Conservation (phyloP, 2,113 vertebrate species). For the Hippocampus barbouri region DNA sequence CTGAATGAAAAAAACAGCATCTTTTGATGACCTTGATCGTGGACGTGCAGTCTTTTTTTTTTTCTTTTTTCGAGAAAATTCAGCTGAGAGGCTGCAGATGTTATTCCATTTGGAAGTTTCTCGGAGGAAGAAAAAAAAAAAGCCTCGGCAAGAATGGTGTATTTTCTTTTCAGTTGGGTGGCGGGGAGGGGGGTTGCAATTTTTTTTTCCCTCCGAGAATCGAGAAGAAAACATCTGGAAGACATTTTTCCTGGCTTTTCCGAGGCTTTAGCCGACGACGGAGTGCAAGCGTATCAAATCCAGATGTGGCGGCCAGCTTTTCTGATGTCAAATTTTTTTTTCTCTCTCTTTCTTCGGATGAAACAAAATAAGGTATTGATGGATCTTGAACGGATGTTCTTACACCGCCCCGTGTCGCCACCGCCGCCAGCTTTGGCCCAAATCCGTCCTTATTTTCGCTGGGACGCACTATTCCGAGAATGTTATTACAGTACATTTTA, state of each 20-base stretch:
- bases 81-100: constrained; percentile 35
- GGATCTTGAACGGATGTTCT: background rate
- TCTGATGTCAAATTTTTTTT: constrained; percentile 41
- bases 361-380: constrained; percentile 37
- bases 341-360: constrained; percentile 9
- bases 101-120: constrained; percentile 49
- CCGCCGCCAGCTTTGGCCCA: constrained; percentile 28
- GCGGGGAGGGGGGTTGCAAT: constrained; percentile 13
- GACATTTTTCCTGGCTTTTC: constrained; percentile 68
- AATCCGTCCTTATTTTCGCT: constrained; percentile 55
- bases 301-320: constrained; percentile 65
- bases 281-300: constrained; percentile 71
- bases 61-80: constrained; percentile 18
- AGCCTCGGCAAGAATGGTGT: constrained; percentile 38
- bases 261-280: constrained; percentile 71
- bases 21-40: constrained; percentile 45
- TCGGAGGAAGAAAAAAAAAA: constrained; percentile 23
- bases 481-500: constrained; percentile 63
- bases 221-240: constrained; percentile 78
- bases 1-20: constrained; percentile 47
- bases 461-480: constrained; percentile 63
- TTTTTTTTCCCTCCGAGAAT: constrained; percentile 62
- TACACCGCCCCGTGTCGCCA: background rate
- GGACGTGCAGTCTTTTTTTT: constrained; percentile 25
- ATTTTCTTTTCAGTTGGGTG: constrained; percentile 51